Conservation (phyloP, 2,113 vertebrate species). For the Clarias gariepinus region DNA sequence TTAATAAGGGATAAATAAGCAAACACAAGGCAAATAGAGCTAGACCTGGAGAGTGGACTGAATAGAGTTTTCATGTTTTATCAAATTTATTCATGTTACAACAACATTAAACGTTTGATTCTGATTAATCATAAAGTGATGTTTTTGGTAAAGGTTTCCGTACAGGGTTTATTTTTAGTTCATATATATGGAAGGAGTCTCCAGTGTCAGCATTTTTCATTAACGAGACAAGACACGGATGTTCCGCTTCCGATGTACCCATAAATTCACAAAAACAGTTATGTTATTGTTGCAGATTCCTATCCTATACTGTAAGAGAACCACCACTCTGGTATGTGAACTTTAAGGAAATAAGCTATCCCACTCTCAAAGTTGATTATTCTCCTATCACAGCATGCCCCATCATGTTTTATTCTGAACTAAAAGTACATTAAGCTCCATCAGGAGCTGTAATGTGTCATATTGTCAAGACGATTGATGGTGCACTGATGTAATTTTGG, state of each 20-base stretch:
- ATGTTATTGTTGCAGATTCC: not conserved
- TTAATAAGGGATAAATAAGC: slow-evolving; percentile 15
- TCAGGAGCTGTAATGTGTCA: not conserved
- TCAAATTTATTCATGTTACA: not conserved
- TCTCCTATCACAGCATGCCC: not conserved
- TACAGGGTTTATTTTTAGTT: not conserved
- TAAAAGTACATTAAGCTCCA: slow-evolving; percentile 16
- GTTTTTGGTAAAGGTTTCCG: not conserved
- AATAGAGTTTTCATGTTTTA: slow-evolving; percentile 45
- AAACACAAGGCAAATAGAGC: slow-evolving; percentile 67
- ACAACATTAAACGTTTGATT: not conserved
- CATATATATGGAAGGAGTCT: not conserved
- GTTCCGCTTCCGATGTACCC: not conserved
- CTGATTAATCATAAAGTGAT: not conserved
- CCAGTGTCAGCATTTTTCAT: not conserved
- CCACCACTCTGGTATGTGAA: not conserved
- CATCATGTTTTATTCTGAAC: not conserved
- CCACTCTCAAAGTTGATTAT: slow-evolving; percentile 8
- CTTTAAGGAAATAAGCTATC: not conserved
- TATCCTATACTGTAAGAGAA: not conserved
- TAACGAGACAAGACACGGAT: not conserved
- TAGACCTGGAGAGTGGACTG: slow-evolving; percentile 58
- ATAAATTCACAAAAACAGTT: not conserved
- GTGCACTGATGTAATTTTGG: slow-evolving; percentile 14
- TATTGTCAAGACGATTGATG: slow-evolving; percentile 9